Evolutionary conservation across 2,888 invertebrate genomes (phyloP), one percentile per base, ranked within the genome.

Genomic region (Ochropacha duplaris): DNA sequence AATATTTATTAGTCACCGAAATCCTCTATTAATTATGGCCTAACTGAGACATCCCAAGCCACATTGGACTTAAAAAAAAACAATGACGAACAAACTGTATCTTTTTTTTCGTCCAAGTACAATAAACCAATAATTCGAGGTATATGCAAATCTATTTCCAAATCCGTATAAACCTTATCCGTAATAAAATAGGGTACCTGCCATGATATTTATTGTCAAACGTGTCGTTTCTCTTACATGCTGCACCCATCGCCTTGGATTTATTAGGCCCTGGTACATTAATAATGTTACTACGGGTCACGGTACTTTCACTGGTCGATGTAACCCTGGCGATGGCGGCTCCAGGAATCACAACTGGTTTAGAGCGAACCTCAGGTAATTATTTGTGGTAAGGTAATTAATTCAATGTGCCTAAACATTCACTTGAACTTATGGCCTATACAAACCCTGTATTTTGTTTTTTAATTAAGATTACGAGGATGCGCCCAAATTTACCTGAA

Each of bases 91-190:
- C 51, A 65, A 73, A 72, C 64, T 73, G 76, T 78, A 69, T 74
- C 56, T 74, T 76, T 83, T 84, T 77, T 52, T 52, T 52, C 22
- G 72, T 74, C 64, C 61, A 72, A n/a, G n/a, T n/a, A n/a, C n/a
- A n/a, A n/a, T n/a, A n/a, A n/a, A n/a, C n/a, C n/a, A n/a, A n/a
- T n/a, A n/a, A n/a, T n/a, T n/a, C n/a, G n/a, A n/a, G n/a, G n/a
- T n/a, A n/a, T n/a, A n/a, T n/a, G n/a, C n/a, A n/a, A n/a, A n/a
- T n/a, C n/a, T n/a, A n/a, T n/a, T n/a, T n/a, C n/a, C n/a, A n/a
- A n/a, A n/a, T n/a, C n/a, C n/a, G n/a, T n/a, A n/a, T n/a, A n/a
- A n/a, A n/a, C n/a, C n/a, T n/a, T n/a, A n/a, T n/a, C n/a, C n/a
- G n/a, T n/a, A n/a, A n/a, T n/a, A n/a, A n/a, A n/a, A n/a, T n/a